These are phyloP conservation scores for Nephrotoma flavescens DNA, from an alignment of 2,888 invertebrate genomes.

Conservation along the genomic window DNA sequence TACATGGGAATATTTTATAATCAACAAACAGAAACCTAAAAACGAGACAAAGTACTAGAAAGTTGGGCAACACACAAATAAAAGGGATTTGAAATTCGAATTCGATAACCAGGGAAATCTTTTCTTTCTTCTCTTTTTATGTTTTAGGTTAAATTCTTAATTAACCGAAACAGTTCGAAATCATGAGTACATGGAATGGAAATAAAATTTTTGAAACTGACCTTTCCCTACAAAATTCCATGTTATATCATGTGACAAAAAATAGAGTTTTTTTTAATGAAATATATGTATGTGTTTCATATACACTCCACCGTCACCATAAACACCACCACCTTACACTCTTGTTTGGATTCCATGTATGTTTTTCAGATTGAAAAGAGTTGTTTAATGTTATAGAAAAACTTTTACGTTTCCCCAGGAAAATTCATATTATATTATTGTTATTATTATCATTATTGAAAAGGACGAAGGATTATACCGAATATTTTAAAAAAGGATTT, in stretches of 20 bases:
- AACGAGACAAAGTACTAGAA: background rate
- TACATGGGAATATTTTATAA: background rate
- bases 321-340: background rate
- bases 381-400: background rate
- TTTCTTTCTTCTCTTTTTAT: background rate
- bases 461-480: background rate
- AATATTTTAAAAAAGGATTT: background rate
- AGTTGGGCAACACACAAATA: background rate
- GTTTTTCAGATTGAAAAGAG: background rate
- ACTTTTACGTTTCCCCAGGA: background rate
- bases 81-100: background rate
- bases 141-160: background rate
- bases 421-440: background rate
- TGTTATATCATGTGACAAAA: background rate
- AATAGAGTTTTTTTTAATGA: background rate
- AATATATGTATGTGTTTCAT: no score
- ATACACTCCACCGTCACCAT: no score
- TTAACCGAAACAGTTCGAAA: background rate
- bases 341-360: background rate
- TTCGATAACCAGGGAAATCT: background rate
- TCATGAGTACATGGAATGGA: background rate
- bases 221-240: background rate
- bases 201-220: background rate
- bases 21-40: background rate
- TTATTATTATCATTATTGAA: background rate